These are phyloP conservation scores for Oreohelix idahoensis DNA, from an alignment of 1,140 invertebrate genomes.

Conservation along the genomic window DNA sequence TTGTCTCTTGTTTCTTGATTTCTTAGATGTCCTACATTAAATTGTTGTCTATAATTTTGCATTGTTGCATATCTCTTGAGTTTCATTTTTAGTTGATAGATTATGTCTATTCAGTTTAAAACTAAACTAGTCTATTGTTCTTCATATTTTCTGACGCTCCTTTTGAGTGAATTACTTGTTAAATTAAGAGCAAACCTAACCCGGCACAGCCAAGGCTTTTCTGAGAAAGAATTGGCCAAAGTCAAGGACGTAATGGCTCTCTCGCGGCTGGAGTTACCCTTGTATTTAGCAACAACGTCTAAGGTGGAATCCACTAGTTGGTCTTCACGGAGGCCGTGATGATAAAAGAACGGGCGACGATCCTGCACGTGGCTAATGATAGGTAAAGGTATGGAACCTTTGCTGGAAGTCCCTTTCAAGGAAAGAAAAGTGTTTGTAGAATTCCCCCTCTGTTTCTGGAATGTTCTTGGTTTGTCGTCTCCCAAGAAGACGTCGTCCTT, in stretches of 20 bases:
- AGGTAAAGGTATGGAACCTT: slow-evolving; percentile 57
- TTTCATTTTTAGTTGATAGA: too few species aligned
- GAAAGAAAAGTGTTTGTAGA: slow-evolving; percentile 49
- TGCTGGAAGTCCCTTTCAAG: slow-evolving; percentile 54
- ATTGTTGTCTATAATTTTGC: too few species aligned
- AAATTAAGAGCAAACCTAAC: slow-evolving; percentile 62
- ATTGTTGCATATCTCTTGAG: too few species aligned
- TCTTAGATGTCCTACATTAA: too few species aligned
- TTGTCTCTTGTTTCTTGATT: too few species aligned
- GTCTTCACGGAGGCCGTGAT: slow-evolving; percentile 55
- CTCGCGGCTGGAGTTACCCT: slow-evolving; percentile 57
- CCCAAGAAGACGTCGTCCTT: slow-evolving; percentile 1
- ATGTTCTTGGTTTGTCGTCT: slow-evolving; percentile 28
- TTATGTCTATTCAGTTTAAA: too few species aligned
- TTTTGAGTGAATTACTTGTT: slow-evolving; percentile 53
- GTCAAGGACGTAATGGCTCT: slow-evolving; percentile 66
- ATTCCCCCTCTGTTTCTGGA: slow-evolving; percentile 41
- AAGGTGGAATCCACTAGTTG: slow-evolving; percentile 55
- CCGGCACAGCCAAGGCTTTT: slow-evolving; percentile 68
- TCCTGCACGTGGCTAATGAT: slow-evolving; percentile 55
- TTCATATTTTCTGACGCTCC: slow-evolving; percentile 40
- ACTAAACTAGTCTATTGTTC: too few species aligned
- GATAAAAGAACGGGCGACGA: slow-evolving; percentile 62
- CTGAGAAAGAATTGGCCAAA: slow-evolving; percentile 65
- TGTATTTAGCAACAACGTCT: slow-evolving; percentile 57